A percentile compares a stretch with the other conserved stretches of the same genome.
phyloP scores from a whole-genome alignment of 1,140 invertebrate genomes.

The Lutraria rhynchaena region DNA sequence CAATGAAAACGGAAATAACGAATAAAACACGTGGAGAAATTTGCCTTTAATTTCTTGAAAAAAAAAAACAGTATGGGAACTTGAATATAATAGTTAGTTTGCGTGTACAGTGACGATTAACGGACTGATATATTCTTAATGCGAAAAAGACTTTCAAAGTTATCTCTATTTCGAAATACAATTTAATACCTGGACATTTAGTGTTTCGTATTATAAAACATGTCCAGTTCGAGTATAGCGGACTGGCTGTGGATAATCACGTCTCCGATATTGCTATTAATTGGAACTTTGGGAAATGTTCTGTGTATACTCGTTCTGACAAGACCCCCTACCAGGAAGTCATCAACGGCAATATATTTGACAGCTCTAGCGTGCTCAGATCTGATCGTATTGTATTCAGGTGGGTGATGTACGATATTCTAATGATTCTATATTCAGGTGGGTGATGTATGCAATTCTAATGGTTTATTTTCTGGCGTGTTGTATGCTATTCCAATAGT shows the following conservation, averaged over 20 bases:
- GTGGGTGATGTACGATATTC: neutral
- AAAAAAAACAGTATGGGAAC: too few species aligned
- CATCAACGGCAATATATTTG: constrained; percentile 34
- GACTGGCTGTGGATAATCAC: constrained; percentile 21
- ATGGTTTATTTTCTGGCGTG: neutral
- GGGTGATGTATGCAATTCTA: neutral
- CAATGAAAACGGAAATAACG: too few species aligned
- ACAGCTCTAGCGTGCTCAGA: constrained; percentile 29
- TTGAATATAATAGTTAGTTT: too few species aligned
- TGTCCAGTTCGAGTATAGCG: neutral
- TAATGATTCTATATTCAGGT: constrained; percentile 22
- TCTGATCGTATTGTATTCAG: constrained; percentile 15
- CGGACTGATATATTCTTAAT: too few species aligned
- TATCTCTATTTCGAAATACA: too few species aligned
- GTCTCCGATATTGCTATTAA: constrained; percentile 8
- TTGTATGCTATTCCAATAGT: too few species aligned
- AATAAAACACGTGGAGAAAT: too few species aligned
- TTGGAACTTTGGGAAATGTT: constrained; percentile 25
- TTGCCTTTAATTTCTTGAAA: too few species aligned
- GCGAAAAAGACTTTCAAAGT: too few species aligned
- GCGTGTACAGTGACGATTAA: too few species aligned
- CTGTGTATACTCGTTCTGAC: constrained; percentile 28
- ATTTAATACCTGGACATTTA: too few species aligned
- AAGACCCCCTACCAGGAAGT: constrained; percentile 1
- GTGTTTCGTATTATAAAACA: too few species aligned